These are phyloP conservation scores for Onychostoma macrolepis DNA, from an alignment of 2,113 vertebrate species.

Conservation along the genomic window DNA sequence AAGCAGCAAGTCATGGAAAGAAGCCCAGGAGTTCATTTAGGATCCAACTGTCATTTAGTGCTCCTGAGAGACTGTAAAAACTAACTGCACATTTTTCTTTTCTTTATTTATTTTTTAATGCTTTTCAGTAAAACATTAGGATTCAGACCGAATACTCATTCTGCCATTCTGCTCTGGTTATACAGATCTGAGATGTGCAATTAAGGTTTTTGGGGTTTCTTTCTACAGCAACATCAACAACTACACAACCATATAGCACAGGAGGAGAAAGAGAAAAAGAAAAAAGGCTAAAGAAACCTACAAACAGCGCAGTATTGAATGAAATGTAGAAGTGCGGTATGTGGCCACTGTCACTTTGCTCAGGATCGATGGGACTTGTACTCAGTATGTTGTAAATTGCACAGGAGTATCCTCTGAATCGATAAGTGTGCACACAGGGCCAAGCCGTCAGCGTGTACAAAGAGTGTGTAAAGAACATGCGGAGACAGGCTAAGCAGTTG, in stretches of 20 bases:
- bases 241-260: not conserved
- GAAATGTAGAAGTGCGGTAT: not conserved
- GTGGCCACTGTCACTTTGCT: slow-evolving; percentile 13
- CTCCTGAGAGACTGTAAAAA: not conserved
- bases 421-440: slow-evolving; percentile 17
- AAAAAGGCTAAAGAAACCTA: not conserved
- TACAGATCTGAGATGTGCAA: slow-evolving; percentile 20
- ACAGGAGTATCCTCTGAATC: slow-evolving; percentile 35
- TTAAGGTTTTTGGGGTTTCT: not conserved
- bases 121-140: slow-evolving; percentile 30
- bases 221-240: not conserved
- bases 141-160: slow-evolving; percentile 33
- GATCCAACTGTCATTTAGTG: slow-evolving; percentile 3
- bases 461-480: not conserved
- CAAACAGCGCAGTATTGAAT: not conserved
- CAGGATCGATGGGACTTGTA: not conserved
- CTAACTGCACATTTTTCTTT: not conserved
- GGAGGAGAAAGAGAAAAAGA: not conserved
- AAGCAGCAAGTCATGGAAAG: slow-evolving; percentile 6
- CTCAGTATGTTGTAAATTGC: slow-evolving; percentile 20
- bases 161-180: slow-evolving; percentile 24
- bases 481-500: not conserved
- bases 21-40: not conserved
- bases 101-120: not conserved
- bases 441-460: not conserved